These are phyloP conservation scores for Metopolophium dirhodum DNA, from an alignment of 1,140 invertebrate genomes.

Conservation along the genomic window DNA sequence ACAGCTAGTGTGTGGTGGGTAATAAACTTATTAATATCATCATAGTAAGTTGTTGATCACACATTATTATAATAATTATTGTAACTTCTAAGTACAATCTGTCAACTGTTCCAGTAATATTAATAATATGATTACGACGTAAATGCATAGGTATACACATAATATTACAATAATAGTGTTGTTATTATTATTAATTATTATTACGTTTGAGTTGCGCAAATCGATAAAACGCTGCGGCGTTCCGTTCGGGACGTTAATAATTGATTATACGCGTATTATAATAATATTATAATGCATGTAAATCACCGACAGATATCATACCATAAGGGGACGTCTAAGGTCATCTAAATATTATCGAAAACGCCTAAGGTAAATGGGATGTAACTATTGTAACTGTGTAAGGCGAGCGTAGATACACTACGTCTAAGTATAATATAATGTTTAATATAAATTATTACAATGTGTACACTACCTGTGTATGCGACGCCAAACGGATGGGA, in stretches of 20 bases:
- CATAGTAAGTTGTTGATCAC: neutral
- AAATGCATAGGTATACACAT: neutral
- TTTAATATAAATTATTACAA: neutral
- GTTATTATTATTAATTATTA: slow-evolving; percentile 6
- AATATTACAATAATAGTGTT: neutral
- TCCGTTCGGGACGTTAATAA: neutral
- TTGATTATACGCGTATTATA: neutral
- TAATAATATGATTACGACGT: neutral
- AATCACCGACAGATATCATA: neutral
- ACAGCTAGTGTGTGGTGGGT: neutral
- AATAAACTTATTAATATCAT: neutral
- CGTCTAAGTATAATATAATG: neutral
- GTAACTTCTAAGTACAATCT: neutral
- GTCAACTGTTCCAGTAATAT: neutral
- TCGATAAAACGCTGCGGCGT: neutral
- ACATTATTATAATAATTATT: slow-evolving; percentile 10
- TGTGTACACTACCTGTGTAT: neutral
- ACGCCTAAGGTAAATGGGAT: neutral
- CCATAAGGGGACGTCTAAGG: neutral
- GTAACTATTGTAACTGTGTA: neutral
- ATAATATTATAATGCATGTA: neutral
- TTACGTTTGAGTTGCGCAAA: neutral
- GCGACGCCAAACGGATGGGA: neutral
- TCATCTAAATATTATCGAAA: neutral
- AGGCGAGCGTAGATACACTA: neutral